phyloP scores from a whole-genome alignment of 2,888 invertebrate species.

The Erannis defoliaria region DNA sequence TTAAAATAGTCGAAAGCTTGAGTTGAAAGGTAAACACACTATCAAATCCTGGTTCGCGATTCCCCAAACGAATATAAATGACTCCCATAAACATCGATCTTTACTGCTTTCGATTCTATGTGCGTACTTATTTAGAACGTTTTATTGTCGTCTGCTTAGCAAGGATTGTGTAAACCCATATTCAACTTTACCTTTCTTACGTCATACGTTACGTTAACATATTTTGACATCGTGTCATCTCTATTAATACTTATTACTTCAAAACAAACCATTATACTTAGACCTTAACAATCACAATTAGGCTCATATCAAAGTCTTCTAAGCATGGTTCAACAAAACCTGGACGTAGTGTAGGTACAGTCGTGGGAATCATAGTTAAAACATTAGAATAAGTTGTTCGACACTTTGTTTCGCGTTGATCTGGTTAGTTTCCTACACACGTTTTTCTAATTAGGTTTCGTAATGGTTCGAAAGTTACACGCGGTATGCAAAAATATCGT shows the following conservation, averaged over 20 bases:
- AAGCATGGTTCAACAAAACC: slow-evolving; percentile 38
- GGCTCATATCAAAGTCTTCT: no score
- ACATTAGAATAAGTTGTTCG: slow-evolving; percentile 52
- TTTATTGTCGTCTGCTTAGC: slow-evolving; percentile 40
- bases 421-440: slow-evolving; percentile 55
- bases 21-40: slow-evolving; percentile 26
- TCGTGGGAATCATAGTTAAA: slow-evolving; percentile 63
- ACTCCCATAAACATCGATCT: slow-evolving; percentile 28
- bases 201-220: slow-evolving; percentile 66
- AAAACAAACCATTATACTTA: slow-evolving; percentile 48
- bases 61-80: slow-evolving; percentile 38
- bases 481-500: slow-evolving; percentile 9
- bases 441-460: slow-evolving; percentile 57
- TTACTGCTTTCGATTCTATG: slow-evolving; percentile 34
- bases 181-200: slow-evolving; percentile 52
- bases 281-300: slow-evolving; percentile 41
- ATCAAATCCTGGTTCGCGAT: slow-evolving; percentile 41
- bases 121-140: slow-evolving; percentile 35
- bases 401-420: slow-evolving; percentile 55
- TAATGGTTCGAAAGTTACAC: slow-evolving; percentile 35
- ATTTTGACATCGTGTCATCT: slow-evolving; percentile 73
- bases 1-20: neutral
- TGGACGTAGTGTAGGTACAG: slow-evolving; percentile 39
- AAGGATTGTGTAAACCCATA: slow-evolving; percentile 44
- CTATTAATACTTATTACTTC: slow-evolving; percentile 61